Base-by-base conservation (phyloP, 2,113 vertebrate species). In the Cercopithecus mona region DNA sequence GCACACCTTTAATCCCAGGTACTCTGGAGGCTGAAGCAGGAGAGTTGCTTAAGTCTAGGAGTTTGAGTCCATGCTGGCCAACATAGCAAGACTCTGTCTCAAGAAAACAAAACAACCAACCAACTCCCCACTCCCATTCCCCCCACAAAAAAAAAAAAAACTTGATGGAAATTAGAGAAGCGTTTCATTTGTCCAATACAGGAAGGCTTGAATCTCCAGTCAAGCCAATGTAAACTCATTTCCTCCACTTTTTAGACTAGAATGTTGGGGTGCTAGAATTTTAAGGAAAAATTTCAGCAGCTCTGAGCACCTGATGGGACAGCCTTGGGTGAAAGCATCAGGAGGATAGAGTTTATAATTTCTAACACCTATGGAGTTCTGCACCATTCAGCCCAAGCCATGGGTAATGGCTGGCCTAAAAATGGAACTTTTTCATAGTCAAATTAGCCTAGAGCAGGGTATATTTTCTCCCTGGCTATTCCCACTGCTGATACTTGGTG, bases 401-500 rank as follows among this genome's bases (percentile, higher is more conserved):
- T 38, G 16, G 6, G 12, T 2, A 45, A 50, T 3, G 75, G 27
- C 45, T 85, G 72, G 8, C 12, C 61, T 64, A 30, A 64, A 64
- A 64, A 64, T 64, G 61, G 30, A 64, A n/a, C 38, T 81, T 30
- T 3, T 20, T 18, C 13, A 1, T 3, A 5, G 6, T 48, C 32
- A 4, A 4, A 1, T 10, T 48, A 57, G 30, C 55, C 52, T 35
- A 5, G 17, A 27, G 70, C 55, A 18, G 48, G 64, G 3, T 43
- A 3, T 30, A 1, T 78, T 57, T 81, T 73, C 86, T 88, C 64
- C 32, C 6, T 14, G 38, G 20, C 1, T 13, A 25, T 50, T 76
- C 18, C 30, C 27, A 3, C 13, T 3, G 2, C 6, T 43, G 59
- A n/a, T 61, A 9, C n/a, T 32, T 3, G 35, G 30, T 5, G 0